Conservation (phyloP, 2,797 vertebrate species). For the Fundulus diaphanus region DNA sequence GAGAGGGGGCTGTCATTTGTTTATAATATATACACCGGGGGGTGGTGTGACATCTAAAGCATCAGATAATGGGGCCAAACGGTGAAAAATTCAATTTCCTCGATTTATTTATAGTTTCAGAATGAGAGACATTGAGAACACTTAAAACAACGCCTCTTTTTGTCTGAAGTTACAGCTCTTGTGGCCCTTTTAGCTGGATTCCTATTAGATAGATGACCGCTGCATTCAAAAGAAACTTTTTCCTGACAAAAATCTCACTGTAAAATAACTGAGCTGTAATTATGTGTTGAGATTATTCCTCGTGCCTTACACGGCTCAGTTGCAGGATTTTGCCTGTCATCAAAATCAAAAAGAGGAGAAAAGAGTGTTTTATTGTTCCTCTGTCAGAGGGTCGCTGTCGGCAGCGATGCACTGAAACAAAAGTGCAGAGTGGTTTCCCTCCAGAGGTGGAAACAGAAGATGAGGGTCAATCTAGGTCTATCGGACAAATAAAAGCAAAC, state of each 20-base stretch:
- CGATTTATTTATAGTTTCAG: slow-evolving; percentile 5
- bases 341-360: slow-evolving; percentile 18
- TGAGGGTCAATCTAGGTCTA: slow-evolving; percentile 42
- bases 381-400: slow-evolving; percentile 49
- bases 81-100: slow-evolving; percentile 28
- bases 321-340: slow-evolving; percentile 53
- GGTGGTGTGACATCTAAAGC: slow-evolving; percentile 38
- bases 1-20: slow-evolving; percentile 67
- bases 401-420: slow-evolving; percentile 67
- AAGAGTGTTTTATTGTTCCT: slow-evolving; percentile 33
- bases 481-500: slow-evolving; percentile 48
- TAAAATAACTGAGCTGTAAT: background rate
- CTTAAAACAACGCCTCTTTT: slow-evolving; percentile 33
- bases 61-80: slow-evolving; percentile 14
- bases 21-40: slow-evolving; percentile 80
- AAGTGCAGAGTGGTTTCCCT: slow-evolving; percentile 28
- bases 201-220: background rate
- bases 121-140: slow-evolving; percentile 9
- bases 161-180: slow-evolving; percentile 25
- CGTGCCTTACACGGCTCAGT: slow-evolving; percentile 55
- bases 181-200: background rate
- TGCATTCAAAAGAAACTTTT: background rate
- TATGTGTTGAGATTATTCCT: background rate
- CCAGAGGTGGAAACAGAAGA: slow-evolving; percentile 32
- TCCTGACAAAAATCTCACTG: background rate